These are phyloP conservation scores for Ophioninae sp. DNA, from an alignment of 2,888 invertebrate species.

Conservation along the genomic window DNA sequence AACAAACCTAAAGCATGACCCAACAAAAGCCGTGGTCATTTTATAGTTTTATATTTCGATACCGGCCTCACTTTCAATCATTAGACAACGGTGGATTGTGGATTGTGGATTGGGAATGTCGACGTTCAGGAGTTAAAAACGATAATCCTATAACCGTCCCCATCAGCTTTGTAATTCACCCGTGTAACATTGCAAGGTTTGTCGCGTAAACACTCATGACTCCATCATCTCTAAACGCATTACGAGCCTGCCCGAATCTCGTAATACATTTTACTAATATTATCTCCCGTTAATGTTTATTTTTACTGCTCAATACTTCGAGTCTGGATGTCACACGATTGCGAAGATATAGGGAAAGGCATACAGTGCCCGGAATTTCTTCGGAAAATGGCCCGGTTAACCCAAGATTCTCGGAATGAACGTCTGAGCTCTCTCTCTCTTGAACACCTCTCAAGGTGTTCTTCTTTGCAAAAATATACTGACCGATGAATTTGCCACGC, in stretches of 20 bases:
- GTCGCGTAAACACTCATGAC: neutral
- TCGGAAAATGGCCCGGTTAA: neutral
- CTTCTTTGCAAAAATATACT: neutral
- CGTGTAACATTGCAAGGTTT: neutral
- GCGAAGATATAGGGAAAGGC: neutral
- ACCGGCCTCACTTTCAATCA: too few relatives aligned
- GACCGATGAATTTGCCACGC: too few relatives aligned
- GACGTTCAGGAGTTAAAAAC: too few relatives aligned
- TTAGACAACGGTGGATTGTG: too few relatives aligned
- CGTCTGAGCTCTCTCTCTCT: too few relatives aligned
- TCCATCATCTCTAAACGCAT: too few relatives aligned
- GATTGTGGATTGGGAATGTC: too few relatives aligned
- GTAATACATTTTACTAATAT: neutral
- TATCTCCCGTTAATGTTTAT: neutral
- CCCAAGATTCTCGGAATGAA: neutral
- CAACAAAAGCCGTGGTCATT: too few relatives aligned
- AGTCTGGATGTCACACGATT: neutral
- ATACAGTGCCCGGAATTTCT: neutral
- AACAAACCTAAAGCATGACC: too few relatives aligned
- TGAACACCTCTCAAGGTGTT: neutral
- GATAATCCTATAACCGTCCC: too few relatives aligned
- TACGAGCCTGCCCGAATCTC: neutral
- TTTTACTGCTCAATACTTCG: neutral
- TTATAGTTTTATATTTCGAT: too few relatives aligned
- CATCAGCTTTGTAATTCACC: neutral